Conservation (phyloP, 2,113 vertebrate genomes). For the Tapirus terrestris region DNA sequence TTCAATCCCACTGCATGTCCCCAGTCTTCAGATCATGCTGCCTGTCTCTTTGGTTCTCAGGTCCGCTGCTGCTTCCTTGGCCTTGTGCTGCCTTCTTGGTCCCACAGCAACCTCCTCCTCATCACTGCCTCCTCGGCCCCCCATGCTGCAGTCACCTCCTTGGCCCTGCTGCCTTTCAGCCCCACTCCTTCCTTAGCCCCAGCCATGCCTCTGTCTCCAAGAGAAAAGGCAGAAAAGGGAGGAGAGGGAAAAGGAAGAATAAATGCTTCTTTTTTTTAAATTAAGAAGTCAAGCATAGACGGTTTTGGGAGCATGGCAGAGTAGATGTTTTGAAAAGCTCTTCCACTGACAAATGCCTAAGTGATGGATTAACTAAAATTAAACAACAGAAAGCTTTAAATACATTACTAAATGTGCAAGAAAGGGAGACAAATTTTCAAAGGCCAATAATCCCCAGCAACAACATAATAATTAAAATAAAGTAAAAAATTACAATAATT, state of each 20-base stretch:
- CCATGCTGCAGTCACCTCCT: too few relatives aligned
- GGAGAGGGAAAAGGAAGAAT: not conserved
- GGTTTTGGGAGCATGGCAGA: not conserved
- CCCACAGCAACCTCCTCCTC: not conserved
- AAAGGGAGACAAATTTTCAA: not conserved
- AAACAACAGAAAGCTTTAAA: not conserved
- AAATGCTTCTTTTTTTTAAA: not conserved
- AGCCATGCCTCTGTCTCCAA: not conserved
- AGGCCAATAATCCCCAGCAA: not conserved
- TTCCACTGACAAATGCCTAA: not conserved
- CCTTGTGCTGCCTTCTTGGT: not conserved
- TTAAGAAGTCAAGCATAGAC: not conserved
- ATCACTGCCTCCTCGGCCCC: not conserved
- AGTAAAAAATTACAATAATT: not conserved
- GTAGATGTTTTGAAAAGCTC: not conserved
- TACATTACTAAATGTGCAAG: not conserved
- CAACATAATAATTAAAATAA: not conserved
- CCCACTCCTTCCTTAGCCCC: not conserved
- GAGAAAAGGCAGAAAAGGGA: not conserved
- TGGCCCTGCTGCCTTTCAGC: not conserved
- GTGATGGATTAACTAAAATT: not conserved
- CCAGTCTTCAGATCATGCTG: not conserved
- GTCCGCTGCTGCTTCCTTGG: not conserved
- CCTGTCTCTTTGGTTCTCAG: not conserved
- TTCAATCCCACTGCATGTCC: not conserved